These are phyloP conservation scores for Athene cunicularia DNA, from an alignment of 2,113 vertebrate genomes.

Conservation along the genomic window DNA sequence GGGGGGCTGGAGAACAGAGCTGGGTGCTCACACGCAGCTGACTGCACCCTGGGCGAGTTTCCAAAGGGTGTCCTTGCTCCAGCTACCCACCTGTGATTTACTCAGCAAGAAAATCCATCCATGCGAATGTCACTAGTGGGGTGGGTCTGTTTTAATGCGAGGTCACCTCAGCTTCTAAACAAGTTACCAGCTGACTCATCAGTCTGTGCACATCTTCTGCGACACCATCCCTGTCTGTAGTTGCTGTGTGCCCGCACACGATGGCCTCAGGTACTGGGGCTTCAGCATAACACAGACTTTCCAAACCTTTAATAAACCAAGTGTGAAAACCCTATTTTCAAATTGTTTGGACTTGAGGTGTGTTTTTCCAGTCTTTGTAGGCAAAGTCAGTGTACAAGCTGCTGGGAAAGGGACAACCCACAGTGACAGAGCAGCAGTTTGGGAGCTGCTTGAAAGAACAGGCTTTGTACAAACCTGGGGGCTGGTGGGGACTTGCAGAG, in stretches of 20 bases:
- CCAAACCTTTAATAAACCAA: neutral
- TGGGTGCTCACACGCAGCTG: accelerated
- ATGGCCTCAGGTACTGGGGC: neutral
- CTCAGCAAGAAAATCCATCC: neutral
- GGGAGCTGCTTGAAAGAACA: neutral
- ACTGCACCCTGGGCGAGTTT: neutral
- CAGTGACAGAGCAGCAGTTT: neutral
- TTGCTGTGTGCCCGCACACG: accelerated
- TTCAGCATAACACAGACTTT: accelerated
- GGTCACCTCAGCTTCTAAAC: neutral
- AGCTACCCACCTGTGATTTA: neutral
- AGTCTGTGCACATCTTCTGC: accelerated
- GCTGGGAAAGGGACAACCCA: accelerated
- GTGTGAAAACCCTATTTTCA: accelerated
- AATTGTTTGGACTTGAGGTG: neutral
- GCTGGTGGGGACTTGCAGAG: neutral
- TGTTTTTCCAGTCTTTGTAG: neutral
- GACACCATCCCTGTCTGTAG: accelerated
- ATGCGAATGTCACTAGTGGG: accelerated
- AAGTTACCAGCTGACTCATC: neutral
- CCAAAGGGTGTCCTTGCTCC: neutral
- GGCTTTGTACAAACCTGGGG: neutral
- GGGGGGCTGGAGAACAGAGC: accelerated
- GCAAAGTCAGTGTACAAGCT: neutral
- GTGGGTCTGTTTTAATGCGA: accelerated